Percentiles rank a stretch among this genome's conserved stretches.
phyloP scores from a whole-genome alignment of 2,113 vertebrate species.

The Bujurquina vittata region DNA sequence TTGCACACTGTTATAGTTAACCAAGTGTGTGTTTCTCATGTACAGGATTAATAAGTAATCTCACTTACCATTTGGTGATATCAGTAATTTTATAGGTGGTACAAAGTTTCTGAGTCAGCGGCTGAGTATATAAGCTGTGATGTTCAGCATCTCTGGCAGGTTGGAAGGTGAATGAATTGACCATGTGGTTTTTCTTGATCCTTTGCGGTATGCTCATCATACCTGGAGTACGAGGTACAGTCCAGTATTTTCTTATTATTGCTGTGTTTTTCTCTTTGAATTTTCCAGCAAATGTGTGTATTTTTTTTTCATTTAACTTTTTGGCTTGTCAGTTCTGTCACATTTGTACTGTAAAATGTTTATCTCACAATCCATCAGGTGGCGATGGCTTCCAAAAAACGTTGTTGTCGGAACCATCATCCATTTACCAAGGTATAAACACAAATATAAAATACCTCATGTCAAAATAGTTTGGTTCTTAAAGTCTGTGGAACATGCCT shows the following conservation, averaged over 20 bases:
- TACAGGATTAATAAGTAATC: not conserved
- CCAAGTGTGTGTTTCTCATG: constrained; percentile 67
- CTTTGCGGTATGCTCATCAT: constrained; percentile 42
- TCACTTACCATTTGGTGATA: not conserved
- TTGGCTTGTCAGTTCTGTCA: not conserved
- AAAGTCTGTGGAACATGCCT: too few species aligned
- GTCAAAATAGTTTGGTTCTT: too few species aligned
- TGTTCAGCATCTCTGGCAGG: constrained; percentile 14
- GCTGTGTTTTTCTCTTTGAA: not conserved
- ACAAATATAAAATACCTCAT: not conserved
- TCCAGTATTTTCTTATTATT: not conserved
- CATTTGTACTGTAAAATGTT: not conserved
- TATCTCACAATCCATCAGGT: constrained; percentile 24
- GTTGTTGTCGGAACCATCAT: not conserved
- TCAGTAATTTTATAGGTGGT: constrained; percentile 25
- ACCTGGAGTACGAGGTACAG: constrained; percentile 54
- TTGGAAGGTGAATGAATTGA: constrained; percentile 24
- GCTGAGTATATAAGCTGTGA: constrained; percentile 54
- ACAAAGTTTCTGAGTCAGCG: not conserved
- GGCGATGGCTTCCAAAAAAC: not conserved
- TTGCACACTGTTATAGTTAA: constrained; percentile 4
- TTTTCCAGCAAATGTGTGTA: not conserved
- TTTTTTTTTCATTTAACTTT: not conserved
- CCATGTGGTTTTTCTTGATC: constrained; percentile 60
- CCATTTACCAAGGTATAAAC: not conserved